Evolutionary conservation across 1,140 invertebrate genomes (phyloP).

Genomic region (Hycleus cichorii): DNA sequence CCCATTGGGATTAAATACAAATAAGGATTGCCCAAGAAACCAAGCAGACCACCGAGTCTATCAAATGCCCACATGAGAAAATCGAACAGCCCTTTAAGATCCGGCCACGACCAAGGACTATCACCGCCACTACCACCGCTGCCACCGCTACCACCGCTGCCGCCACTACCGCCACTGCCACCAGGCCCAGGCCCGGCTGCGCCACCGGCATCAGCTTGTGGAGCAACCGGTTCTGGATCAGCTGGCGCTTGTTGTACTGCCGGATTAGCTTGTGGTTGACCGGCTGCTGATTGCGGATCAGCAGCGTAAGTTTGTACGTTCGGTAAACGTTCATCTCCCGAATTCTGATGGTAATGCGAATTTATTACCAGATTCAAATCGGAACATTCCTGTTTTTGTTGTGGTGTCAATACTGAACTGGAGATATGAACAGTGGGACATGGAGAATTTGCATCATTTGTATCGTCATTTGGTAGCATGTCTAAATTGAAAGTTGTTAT

Average conservation of each 20-base stretch:
- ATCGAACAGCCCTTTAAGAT: constrained; percentile 33
- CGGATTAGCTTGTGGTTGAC: neutral
- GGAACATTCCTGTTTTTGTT: constrained; percentile 32
- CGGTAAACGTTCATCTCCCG: constrained; percentile 14
- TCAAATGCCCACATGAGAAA: constrained; percentile 27
- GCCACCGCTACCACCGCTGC: constrained; percentile 33
- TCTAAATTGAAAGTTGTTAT: constrained; percentile 30
- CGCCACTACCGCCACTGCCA: constrained; percentile 35
- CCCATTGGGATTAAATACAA: constrained; percentile 30
- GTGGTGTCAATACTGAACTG: constrained; percentile 27
- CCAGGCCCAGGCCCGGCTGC: constrained; percentile 43
- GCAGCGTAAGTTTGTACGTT: constrained; percentile 25
- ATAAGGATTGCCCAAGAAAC: constrained; percentile 31
- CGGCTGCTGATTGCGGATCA: constrained; percentile 4
- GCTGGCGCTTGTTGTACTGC: constrained; percentile 2
- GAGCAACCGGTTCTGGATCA: constrained; percentile 4
- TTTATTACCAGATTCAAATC: constrained; percentile 39
- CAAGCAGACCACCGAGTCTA: constrained; percentile 20
- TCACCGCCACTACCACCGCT: constrained; percentile 43
- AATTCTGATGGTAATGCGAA: constrained; percentile 35
- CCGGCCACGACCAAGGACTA: constrained; percentile 24
- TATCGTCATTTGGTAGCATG: constrained; percentile 21
- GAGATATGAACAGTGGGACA: constrained; percentile 34
- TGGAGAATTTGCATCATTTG: constrained; percentile 6
- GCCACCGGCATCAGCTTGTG: constrained; percentile 7